Conservation (phyloP, 1,140 invertebrate species). For the Rhizoglyphus robini region DNA sequence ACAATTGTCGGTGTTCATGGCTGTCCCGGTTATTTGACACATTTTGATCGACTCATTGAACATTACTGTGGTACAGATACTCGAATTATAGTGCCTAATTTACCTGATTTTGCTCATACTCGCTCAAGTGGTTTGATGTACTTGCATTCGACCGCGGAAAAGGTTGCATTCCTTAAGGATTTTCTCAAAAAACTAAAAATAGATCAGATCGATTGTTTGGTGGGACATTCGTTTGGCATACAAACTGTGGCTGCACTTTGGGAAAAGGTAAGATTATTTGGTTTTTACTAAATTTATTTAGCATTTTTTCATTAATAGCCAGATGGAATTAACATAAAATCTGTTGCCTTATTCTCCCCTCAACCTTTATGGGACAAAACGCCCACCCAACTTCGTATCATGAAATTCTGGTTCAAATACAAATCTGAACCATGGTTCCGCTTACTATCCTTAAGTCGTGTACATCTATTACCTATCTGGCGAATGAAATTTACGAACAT, state of each 20-base stretch:
- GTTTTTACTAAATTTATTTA: too few species aligned
- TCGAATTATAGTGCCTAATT: constrained; percentile 9
- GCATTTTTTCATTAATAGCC: too few species aligned
- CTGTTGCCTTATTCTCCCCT: background rate
- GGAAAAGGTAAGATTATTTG: too few species aligned
- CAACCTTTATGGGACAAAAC: background rate
- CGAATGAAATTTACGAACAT: background rate
- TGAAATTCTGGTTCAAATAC: background rate
- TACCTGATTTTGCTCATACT: constrained; percentile 10
- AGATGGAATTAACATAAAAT: background rate
- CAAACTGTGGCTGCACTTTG: background rate
- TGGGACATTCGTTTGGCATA: background rate
- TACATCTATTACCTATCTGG: background rate
- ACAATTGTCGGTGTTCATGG: constrained; percentile 11
- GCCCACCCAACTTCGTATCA: background rate
- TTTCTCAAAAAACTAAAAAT: background rate
- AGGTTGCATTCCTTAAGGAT: background rate
- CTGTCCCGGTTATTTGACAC: background rate
- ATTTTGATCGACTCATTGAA: background rate
- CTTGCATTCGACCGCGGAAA: constrained; percentile 6
- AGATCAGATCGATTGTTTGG: background rate
- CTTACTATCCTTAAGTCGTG: background rate
- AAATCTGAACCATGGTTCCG: background rate
- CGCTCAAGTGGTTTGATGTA: background rate
- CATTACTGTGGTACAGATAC: background rate